Conservation (phyloP, 2,797 vertebrate genomes). For the Naso thynnoides region DNA sequence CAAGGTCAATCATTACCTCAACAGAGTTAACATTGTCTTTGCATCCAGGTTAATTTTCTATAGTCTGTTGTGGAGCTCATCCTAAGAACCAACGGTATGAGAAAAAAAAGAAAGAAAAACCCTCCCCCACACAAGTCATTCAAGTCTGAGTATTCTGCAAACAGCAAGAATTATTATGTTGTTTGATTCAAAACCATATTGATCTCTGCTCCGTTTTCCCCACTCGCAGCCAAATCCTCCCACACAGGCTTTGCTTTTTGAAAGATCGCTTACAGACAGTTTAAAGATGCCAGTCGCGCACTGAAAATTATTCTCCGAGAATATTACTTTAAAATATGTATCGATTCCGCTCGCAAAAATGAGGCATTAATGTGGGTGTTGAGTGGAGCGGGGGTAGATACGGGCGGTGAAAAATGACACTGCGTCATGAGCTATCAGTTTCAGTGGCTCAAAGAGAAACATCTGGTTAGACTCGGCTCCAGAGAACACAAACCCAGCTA, state of each 20-base stretch:
- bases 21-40: constrained; percentile 29
- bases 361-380: constrained; percentile 82
- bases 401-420: constrained; percentile 82
- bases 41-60: constrained; percentile 22
- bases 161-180: constrained; percentile 69
- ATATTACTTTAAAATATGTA: constrained; percentile 80
- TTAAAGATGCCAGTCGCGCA: constrained; percentile 66
- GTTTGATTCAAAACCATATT: constrained; percentile 79
- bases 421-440: constrained; percentile 83
- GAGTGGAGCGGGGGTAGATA: constrained; percentile 74
- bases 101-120: constrained; percentile 16
- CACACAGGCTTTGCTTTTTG: constrained; percentile 68
- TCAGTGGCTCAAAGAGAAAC: constrained; percentile 87
- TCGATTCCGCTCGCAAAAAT: constrained; percentile 80
- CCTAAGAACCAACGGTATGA: constrained; percentile 43
- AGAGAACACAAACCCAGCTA: constrained; percentile 82
- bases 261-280: constrained; percentile 73
- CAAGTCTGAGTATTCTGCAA: constrained; percentile 61
- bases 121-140: constrained; percentile 49
- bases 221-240: constrained; percentile 72
- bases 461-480: constrained; percentile 86
- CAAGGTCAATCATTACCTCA: constrained; percentile 70
- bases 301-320: constrained; percentile 68
- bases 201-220: constrained; percentile 72
- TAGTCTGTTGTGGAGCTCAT: constrained; percentile 33